Conservation (phyloP, 2,888 invertebrate genomes). For the Exocentrus adspersus region DNA sequence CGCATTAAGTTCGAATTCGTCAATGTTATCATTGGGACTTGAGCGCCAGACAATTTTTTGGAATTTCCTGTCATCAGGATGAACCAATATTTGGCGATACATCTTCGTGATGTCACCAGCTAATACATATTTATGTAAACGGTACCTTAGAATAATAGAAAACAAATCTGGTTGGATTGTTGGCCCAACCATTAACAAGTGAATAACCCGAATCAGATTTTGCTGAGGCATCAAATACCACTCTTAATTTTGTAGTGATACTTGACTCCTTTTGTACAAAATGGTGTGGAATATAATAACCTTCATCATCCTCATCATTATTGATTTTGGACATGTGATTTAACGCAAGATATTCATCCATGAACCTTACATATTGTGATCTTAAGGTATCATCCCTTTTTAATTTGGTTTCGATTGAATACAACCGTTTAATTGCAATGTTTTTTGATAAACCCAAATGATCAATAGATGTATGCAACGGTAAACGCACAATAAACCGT, state of each 20-base stretch:
- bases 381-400: neutral
- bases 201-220: neutral
- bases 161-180: neutral
- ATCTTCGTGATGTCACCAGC: constrained; percentile 46
- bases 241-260: constrained; percentile 27
- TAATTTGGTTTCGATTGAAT: constrained; percentile 5
- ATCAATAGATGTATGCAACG: neutral
- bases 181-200: neutral
- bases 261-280: constrained; percentile 42
- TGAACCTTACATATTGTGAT: constrained; percentile 31
- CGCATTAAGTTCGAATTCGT: neutral
- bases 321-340: constrained; percentile 31
- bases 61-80: constrained; percentile 11
- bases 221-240: neutral
- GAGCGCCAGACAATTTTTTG: constrained; percentile 8
- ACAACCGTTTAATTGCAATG: neutral
- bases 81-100: constrained; percentile 34
- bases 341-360: constrained; percentile 35
- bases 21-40: neutral
- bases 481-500: neutral
- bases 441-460: neutral
- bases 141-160: neutral
- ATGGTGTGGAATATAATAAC: constrained; percentile 47
- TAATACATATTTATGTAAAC: constrained; percentile 30
- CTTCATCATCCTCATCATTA: neutral